Percentiles rank a stretch among this genome's conserved stretches.
phyloP scores from a whole-genome alignment of 2,113 vertebrate species.

The Indicator maculatus region DNA sequence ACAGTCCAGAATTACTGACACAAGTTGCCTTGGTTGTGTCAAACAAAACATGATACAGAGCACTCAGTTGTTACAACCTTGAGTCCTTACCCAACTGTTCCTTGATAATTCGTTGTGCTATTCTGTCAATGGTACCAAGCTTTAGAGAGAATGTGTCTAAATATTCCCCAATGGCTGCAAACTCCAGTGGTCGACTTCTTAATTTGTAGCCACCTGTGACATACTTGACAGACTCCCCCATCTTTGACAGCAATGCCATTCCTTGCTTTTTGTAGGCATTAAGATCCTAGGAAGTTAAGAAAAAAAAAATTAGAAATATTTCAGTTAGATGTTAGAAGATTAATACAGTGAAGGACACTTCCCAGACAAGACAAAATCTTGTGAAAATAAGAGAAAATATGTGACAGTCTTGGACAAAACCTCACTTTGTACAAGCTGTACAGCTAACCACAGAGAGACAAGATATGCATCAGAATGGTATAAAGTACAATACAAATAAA shows the following conservation, averaged over 20 bases:
- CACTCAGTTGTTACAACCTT: background rate
- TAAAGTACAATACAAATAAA: background rate
- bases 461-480: background rate
- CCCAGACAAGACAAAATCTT: background rate
- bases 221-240: conserved; percentile 94
- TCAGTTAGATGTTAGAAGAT: background rate
- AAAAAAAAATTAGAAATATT: background rate
- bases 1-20: background rate
- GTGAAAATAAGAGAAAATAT: background rate
- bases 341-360: background rate
- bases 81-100: conserved; percentile 88
- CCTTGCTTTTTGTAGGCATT: conserved; percentile 93
- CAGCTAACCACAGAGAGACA: background rate
- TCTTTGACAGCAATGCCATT: conserved; percentile 88
- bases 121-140: conserved; percentile 95
- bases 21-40: background rate
- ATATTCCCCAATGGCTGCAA: conserved; percentile 91
- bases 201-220: conserved; percentile 95
- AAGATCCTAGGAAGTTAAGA: conserved; percentile 83
- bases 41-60: background rate
- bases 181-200: conserved; percentile 88
- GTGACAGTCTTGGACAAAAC: background rate
- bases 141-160: conserved; percentile 93
- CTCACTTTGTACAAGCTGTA: background rate
- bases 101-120: conserved; percentile 96